These are phyloP conservation scores for Tachyglossus aculeatus DNA, from an alignment of 2,797 vertebrate species.

Conservation along the genomic window DNA sequence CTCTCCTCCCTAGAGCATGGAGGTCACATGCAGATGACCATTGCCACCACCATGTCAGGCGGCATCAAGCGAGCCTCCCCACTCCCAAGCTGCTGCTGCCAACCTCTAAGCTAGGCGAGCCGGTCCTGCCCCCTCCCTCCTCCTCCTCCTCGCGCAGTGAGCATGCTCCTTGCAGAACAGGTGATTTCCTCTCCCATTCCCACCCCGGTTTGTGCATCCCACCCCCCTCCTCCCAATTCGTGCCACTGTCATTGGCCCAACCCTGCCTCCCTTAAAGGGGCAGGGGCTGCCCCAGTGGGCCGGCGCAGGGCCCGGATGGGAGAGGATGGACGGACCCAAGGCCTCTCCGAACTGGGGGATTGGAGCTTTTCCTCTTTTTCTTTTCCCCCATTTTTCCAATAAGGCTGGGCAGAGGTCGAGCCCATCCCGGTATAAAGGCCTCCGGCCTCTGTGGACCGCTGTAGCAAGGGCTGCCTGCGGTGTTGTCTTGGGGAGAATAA, in stretches of 20 bases:
- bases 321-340: too few species aligned
- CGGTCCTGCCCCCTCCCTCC: constrained; percentile 24
- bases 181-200: constrained; percentile 72
- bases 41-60: constrained; percentile 59
- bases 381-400: too few species aligned
- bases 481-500: too few species aligned
- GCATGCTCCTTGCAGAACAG: constrained; percentile 81
- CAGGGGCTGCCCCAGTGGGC: not conserved
- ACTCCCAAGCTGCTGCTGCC: not conserved
- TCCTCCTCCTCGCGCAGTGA: constrained; percentile 64
- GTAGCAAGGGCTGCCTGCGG: too few species aligned
- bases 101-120: constrained; percentile 28
- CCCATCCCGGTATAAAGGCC: too few species aligned
- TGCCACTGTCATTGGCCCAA: too few species aligned
- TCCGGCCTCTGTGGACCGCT: too few species aligned
- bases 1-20: not conserved
- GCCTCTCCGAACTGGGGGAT: too few species aligned
- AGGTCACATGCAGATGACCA: constrained; percentile 38
- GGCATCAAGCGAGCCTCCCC: constrained; percentile 25
- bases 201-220: too few species aligned
- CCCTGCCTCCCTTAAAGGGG: constrained; percentile 52
- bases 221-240: not conserved
- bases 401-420: too few species aligned
- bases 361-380: too few species aligned
- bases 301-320: rapidly evolving